Evolutionary conservation across 2,797 vertebrate genomes (phyloP).

Genomic region (Meriones psammophilus): DNA sequence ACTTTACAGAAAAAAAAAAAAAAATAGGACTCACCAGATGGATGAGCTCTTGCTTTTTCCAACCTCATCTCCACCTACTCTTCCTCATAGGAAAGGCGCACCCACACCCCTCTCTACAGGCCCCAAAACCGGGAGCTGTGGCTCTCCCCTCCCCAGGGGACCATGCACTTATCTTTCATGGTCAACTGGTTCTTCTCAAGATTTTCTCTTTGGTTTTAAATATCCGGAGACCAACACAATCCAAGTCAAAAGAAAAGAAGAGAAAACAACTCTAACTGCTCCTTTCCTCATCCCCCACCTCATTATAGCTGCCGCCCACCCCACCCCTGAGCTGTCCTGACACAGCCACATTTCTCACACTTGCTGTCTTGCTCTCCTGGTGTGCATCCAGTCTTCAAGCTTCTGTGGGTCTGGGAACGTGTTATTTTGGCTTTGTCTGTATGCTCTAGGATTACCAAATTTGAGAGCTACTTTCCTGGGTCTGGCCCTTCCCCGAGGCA

Average conservation of each 20-base stretch:
- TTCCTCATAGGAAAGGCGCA: background rate
- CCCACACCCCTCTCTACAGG: background rate
- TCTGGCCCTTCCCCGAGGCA: background rate
- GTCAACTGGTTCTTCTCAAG: background rate
- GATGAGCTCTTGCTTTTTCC: background rate
- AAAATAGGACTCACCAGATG: slow-evolving; percentile 48
- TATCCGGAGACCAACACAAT: background rate
- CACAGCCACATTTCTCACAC: background rate
- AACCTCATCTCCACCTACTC: background rate
- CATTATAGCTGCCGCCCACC: accelerated
- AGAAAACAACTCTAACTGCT: background rate
- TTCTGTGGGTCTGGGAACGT: background rate
- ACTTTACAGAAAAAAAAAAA: background rate
- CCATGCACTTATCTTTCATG: background rate
- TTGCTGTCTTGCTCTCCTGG: background rate
- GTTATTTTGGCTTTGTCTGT: background rate
- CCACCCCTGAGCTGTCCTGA: background rate
- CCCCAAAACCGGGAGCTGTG: background rate
- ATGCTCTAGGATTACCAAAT: background rate
- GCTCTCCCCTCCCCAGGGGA: no score
- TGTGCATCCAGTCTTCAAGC: background rate
- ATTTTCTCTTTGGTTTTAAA: background rate
- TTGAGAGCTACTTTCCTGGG: background rate
- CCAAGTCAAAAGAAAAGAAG: background rate
- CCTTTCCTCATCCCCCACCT: accelerated